These are phyloP conservation scores for Listrodromus nycthemerus DNA, from an alignment of 2,888 invertebrate species.

Conservation along the genomic window DNA sequence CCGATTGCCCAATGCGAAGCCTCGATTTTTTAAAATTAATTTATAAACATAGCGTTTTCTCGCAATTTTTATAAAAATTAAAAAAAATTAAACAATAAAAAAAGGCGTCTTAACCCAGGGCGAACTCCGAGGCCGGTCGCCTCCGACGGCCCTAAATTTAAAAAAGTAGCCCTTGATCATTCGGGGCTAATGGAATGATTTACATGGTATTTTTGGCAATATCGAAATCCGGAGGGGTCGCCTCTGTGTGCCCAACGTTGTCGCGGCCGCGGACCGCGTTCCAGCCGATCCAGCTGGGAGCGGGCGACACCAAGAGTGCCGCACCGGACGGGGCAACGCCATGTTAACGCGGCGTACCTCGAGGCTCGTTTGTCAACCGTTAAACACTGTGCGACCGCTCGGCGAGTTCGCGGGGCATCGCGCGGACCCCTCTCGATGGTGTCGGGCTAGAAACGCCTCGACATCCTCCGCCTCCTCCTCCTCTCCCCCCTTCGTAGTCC, in stretches of 20 bases:
- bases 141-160: not conserved
- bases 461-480: slow-evolving; percentile 40
- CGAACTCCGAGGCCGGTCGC: not conserved
- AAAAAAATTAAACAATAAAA: too few species aligned
- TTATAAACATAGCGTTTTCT: too few species aligned
- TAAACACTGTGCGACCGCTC: slow-evolving; percentile 75
- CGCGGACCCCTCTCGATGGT: slow-evolving; percentile 28
- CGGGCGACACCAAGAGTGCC: slow-evolving; percentile 34
- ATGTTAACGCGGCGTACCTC: slow-evolving; percentile 77
- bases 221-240: slow-evolving; percentile 58
- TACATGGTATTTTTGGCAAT: slow-evolving; percentile 66
- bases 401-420: slow-evolving; percentile 45
- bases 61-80: not conserved
- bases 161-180: slow-evolving; percentile 46
- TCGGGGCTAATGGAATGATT: slow-evolving; percentile 67
- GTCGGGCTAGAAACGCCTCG: slow-evolving; percentile 33
- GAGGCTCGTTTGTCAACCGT: slow-evolving; percentile 82
- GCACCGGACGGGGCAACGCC: slow-evolving; percentile 63
- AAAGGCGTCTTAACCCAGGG: not conserved
- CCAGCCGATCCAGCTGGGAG: slow-evolving; percentile 40
- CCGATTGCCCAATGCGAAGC: too few species aligned
- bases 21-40: too few species aligned
- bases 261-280: slow-evolving; percentile 6
- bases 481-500: slow-evolving; percentile 64
- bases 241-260: slow-evolving; percentile 3